phyloP scores from a whole-genome alignment of 2,797 vertebrate species.

The Parambassis ranga region DNA sequence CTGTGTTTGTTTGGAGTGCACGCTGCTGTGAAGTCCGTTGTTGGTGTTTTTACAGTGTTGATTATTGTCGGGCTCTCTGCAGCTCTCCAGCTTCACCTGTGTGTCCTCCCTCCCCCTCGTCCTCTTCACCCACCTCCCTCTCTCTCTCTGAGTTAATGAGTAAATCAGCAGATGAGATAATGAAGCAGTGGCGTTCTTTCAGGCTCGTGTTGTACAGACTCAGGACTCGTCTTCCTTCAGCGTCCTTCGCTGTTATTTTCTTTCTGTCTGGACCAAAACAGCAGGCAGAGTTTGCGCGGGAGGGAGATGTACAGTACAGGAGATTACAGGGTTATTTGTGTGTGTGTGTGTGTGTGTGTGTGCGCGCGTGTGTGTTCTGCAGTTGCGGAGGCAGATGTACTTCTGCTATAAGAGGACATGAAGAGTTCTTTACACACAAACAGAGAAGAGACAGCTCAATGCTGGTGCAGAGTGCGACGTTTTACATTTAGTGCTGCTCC shows the following conservation, averaged over 20 bases:
- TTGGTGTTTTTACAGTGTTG: no score
- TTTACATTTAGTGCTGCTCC: background rate
- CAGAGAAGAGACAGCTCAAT: slow-evolving; percentile 1
- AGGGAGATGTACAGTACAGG: slow-evolving; percentile 44
- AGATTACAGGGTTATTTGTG: slow-evolving; percentile 32
- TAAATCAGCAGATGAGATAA: slow-evolving; percentile 43
- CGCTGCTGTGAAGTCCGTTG: no score
- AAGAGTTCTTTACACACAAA: slow-evolving; percentile 42
- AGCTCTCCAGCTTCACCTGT: slow-evolving; percentile 54
- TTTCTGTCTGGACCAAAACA: slow-evolving; percentile 56
- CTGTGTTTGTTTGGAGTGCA: no score
- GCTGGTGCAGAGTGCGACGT: slow-evolving; percentile 7
- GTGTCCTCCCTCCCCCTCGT: slow-evolving; percentile 43
- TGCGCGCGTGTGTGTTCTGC: slow-evolving; percentile 17
- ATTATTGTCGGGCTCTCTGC: slow-evolving; percentile 46
- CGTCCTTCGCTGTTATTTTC: slow-evolving; percentile 35
- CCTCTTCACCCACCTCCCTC: slow-evolving; percentile 38
- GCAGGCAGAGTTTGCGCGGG: slow-evolving; percentile 59
- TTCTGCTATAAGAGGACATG: slow-evolving; percentile 46
- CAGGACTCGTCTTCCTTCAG: slow-evolving; percentile 16
- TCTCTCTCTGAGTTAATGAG: slow-evolving; percentile 47
- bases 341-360: slow-evolving; percentile 6
- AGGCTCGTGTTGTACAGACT: slow-evolving; percentile 8
- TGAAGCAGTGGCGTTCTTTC: no score
- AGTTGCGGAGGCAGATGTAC: slow-evolving; percentile 58